Percentiles rank a stretch among this genome's conserved stretches.
Conservation (phyloP, 2,888 invertebrate genomes). For the Tipula unca region DNA sequence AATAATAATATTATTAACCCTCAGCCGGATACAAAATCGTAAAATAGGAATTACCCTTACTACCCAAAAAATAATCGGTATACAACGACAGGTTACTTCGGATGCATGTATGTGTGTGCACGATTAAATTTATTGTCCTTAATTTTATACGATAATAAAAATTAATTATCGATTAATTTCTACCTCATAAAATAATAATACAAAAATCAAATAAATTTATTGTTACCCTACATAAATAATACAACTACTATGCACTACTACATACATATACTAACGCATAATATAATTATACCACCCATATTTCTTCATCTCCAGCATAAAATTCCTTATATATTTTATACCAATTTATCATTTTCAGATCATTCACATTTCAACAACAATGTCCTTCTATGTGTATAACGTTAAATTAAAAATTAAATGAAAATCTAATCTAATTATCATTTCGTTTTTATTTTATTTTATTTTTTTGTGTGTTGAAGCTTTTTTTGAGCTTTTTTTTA, state of each 20-base stretch:
- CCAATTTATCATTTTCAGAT: neutral
- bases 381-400: slow-evolving; percentile 4
- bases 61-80: neutral
- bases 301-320: neutral
- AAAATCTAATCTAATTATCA: slow-evolving; percentile 8
- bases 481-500: neutral
- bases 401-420: slow-evolving; percentile 14
- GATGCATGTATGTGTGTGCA: neutral
- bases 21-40: neutral
- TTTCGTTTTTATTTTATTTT: too few relatives aligned
- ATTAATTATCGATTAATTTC: slow-evolving; percentile 14
- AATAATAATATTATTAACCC: neutral
- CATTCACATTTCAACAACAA: neutral
- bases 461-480: neutral
- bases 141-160: slow-evolving; percentile 3
- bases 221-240: neutral
- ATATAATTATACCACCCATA: neutral
- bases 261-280: neutral
- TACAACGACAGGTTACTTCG: neutral
- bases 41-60: neutral
- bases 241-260: neutral
- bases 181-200: neutral
- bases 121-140: neutral
- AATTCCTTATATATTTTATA: neutral
- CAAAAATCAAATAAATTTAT: neutral